A percentile compares a stretch with the other conserved stretches of the same genome.
These are phyloP conservation scores for Dolichomitus sp. DNA, from an alignment of 2,888 invertebrate species.

Conservation along the genomic window DNA sequence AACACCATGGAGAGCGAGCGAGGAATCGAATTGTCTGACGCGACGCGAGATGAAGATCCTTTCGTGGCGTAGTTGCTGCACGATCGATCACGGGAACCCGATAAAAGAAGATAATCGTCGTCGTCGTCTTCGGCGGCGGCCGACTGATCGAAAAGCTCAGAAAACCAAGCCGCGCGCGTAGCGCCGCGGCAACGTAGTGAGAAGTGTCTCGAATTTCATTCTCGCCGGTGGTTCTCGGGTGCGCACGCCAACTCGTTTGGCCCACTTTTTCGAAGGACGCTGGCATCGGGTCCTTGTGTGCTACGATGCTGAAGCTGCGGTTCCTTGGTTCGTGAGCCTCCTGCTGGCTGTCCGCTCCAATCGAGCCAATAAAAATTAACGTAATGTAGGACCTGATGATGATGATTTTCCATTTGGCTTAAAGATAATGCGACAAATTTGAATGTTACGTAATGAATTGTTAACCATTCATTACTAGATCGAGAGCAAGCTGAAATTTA, in stretches of 20 bases:
- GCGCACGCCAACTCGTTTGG: conserved; percentile 45
- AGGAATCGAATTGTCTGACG: conserved; percentile 55
- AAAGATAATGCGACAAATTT: neutral
- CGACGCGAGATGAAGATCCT: conserved; percentile 43
- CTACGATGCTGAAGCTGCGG: conserved; percentile 5
- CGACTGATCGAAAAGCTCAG: conserved; percentile 49
- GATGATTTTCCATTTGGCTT: neutral
- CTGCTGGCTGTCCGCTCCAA: neutral
- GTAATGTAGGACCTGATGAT: neutral
- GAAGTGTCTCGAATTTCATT: conserved; percentile 57
- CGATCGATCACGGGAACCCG: conserved; percentile 53
- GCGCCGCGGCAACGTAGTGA: conserved; percentile 9
- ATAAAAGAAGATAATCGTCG: conserved; percentile 54
- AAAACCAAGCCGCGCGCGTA: conserved; percentile 17
- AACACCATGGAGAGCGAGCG: conserved; percentile 35
- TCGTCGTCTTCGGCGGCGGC: conserved; percentile 22
- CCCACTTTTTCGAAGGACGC: conserved; percentile 54
- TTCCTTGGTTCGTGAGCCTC: neutral
- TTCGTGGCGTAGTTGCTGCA: conserved; percentile 33
- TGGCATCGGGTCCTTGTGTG: conserved; percentile 2
- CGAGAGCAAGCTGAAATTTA: no score
- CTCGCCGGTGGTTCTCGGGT: conserved; percentile 30
- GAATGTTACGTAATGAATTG: no score
- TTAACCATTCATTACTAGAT: no score
- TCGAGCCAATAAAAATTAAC: conserved; percentile 11